Evolutionary conservation across 1,140 invertebrate species (phyloP).

Genomic region (Panagrolaimus sp.): DNA sequence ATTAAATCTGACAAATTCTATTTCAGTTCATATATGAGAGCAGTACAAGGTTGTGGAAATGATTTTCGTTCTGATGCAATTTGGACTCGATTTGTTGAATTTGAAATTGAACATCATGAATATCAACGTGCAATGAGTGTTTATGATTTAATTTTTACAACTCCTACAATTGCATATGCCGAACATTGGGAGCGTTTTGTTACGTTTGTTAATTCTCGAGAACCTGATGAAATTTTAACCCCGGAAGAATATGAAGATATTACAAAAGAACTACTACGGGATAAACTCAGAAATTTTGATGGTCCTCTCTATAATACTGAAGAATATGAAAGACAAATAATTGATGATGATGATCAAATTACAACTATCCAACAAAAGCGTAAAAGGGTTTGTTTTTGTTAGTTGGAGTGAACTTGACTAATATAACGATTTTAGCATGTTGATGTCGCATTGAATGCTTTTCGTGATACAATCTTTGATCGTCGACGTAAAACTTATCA

Average conservation of each 20-base stretch:
- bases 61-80: conserved; percentile 92
- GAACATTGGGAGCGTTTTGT: conserved; percentile 35
- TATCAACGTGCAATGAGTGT: conserved; percentile 73
- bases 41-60: conserved; percentile 78
- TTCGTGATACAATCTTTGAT: conserved; percentile 50
- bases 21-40: conserved; percentile 75
- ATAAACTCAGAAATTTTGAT: conserved; percentile 27
- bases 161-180: conserved; percentile 68
- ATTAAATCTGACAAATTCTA: no score
- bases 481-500: conserved; percentile 41
- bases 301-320: conserved; percentile 2
- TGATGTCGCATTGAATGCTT: conserved; percentile 44
- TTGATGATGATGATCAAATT: conserved; percentile 11
- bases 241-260: conserved; percentile 43
- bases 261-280: conserved; percentile 31
- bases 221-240: conserved; percentile 41
- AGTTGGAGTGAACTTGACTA: not conserved
- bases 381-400: not conserved
- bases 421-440: conserved; percentile 28
- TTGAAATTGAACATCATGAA: conserved; percentile 78
- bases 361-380: conserved; percentile 19
- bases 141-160: conserved; percentile 77
- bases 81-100: conserved; percentile 92
- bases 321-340: conserved; percentile 15
- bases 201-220: conserved; percentile 31